phyloP scores from a whole-genome alignment of 2,797 vertebrate genomes.

The Heliangelus exortis region DNA sequence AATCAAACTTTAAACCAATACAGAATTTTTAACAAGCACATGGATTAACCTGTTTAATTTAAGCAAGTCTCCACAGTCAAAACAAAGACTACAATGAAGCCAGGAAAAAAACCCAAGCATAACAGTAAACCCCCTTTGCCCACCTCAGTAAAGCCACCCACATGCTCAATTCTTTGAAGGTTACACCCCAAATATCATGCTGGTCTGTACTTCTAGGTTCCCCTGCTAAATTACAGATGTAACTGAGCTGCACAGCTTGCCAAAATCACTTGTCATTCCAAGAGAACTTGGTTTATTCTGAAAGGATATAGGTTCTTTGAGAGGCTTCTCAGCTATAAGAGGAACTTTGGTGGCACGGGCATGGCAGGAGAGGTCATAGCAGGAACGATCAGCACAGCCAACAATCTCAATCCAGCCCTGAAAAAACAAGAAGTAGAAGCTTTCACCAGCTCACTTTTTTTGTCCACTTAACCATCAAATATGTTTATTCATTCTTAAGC shows the following conservation, averaged over 20 bases:
- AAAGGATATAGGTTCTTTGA: slow-evolving; percentile 99
- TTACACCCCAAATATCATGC: not conserved
- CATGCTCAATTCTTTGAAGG: not conserved
- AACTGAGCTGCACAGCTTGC: not conserved
- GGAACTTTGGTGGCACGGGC: slow-evolving; percentile 94
- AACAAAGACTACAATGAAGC: not conserved
- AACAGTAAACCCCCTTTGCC: not conserved
- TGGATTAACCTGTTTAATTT: not conserved
- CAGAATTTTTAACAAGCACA: not conserved
- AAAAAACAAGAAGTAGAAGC: slow-evolving; percentile 27
- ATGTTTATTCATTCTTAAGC: slow-evolving; percentile 51
- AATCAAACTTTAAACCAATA: not conserved
- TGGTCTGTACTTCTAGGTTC: not conserved
- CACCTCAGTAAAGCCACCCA: not conserved
- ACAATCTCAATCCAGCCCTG: slow-evolving; percentile 99
- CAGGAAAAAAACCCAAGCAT: not conserved
- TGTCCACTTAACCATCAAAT: slow-evolving; percentile 43
- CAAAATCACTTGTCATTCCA: not conserved
- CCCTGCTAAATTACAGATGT: not conserved
- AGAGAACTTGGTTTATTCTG: not conserved
- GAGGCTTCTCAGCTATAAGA: slow-evolving; percentile 93
- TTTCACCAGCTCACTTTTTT: slow-evolving; percentile 35
- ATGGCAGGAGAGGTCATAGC: slow-evolving; percentile 93
- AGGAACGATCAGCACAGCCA: slow-evolving; percentile 96
- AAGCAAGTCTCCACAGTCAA: not conserved